Evolutionary conservation across 2,888 invertebrate species (phyloP).

Genomic region (Eupithecia insigniata): DNA sequence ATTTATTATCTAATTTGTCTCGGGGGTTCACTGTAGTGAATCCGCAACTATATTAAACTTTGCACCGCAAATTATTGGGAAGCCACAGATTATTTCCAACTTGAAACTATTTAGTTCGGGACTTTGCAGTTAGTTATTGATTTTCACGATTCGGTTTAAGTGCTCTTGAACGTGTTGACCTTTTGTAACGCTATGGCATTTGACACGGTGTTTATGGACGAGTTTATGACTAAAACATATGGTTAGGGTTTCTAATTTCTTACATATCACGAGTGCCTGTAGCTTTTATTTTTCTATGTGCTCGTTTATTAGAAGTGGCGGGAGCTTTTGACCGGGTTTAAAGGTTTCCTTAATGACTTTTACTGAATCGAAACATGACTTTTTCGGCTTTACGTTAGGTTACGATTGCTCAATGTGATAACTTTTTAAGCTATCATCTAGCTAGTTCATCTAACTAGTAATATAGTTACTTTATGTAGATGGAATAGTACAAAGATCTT

Average conservation of each 20-base stretch:
- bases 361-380: not conserved
- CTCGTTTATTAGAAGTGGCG: not conserved
- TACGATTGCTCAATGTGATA: not conserved
- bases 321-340: not conserved
- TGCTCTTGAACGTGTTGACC: constrained; percentile 11
- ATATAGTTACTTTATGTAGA: not conserved
- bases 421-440: not conserved
- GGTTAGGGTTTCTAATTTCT: not conserved
- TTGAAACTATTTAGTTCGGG: constrained; percentile 22
- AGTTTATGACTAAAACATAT: not conserved
- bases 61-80: constrained; percentile 24
- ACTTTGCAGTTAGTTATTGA: constrained; percentile 11
- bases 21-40: constrained; percentile 5
- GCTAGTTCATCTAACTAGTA: not conserved
- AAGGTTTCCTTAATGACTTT: not conserved
- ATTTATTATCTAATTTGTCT: constrained; percentile 12
- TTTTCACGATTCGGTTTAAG: constrained; percentile 13
- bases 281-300: not conserved
- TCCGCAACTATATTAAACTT: constrained; percentile 20
- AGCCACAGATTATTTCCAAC: constrained; percentile 22
- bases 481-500: not conserved
- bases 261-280: not conserved
- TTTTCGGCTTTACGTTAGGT: not conserved
- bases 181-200: not conserved
- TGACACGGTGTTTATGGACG: not conserved